Percentiles rank a stretch among this genome's conserved stretches.
Evolutionary conservation across 2,888 invertebrate genomes (phyloP).

Genomic region (Pammene aurita): DNA sequence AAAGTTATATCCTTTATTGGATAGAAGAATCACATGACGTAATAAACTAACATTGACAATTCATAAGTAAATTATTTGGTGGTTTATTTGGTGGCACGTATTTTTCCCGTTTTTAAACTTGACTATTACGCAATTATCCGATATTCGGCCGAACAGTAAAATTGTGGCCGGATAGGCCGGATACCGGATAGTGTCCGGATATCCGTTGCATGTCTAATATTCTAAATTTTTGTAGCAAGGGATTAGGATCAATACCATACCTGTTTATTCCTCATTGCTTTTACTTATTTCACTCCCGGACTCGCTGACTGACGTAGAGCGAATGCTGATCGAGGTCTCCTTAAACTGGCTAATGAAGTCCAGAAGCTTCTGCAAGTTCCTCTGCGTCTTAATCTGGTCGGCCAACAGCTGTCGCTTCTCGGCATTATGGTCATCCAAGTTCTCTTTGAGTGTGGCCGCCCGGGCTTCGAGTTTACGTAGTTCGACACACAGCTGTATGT

Average conservation of each 20-base stretch:
- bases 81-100: too few species aligned
- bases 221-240: too few species aligned
- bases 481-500: constrained; percentile 74
- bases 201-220: too few species aligned
- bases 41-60: too few species aligned
- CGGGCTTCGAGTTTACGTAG: constrained; percentile 74
- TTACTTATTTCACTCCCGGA: constrained; percentile 74
- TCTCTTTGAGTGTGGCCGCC: constrained; percentile 73
- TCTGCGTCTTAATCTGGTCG: constrained; percentile 76
- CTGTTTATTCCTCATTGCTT: constrained; percentile 73
- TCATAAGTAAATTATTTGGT: too few species aligned
- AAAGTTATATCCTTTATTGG: too few species aligned
- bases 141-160: too few species aligned
- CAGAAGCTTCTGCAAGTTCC: constrained; percentile 76
- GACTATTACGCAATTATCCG: too few species aligned
- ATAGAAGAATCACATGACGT: too few species aligned
- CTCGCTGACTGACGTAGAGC: constrained; percentile 71
- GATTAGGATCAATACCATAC: constrained; percentile 45
- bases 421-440: constrained; percentile 74
- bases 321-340: constrained; percentile 72
- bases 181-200: too few species aligned
- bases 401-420: constrained; percentile 76
- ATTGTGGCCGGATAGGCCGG: too few species aligned
- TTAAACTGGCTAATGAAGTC: constrained; percentile 80
- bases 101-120: too few species aligned